Percentiles rank a stretch among this genome's conserved stretches.
These are phyloP conservation scores for Sphyrna mokarran DNA, from an alignment of 2,113 vertebrate species.

Conservation along the genomic window DNA sequence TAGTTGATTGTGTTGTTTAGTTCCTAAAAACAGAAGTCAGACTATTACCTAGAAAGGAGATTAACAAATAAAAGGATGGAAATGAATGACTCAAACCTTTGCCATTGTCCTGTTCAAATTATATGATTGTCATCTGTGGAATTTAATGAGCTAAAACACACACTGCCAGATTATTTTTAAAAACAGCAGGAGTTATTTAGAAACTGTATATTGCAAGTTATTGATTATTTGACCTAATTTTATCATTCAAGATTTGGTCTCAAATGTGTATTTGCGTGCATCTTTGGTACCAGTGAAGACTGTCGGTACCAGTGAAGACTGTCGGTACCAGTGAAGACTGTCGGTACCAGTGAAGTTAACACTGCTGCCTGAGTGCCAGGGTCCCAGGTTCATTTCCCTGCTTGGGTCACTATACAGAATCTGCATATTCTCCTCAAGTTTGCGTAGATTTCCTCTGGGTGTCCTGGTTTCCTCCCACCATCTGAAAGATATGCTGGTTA, in stretches of 20 bases:
- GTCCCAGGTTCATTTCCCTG: too few species aligned
- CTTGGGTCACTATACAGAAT: too few species aligned
- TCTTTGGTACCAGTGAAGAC: neutral
- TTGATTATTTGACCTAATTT: neutral
- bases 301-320: too few species aligned
- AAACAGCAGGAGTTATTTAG: neutral
- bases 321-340: too few species aligned
- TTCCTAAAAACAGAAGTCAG: neutral
- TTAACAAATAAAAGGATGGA: neutral
- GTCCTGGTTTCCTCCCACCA: too few species aligned
- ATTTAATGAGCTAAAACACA: neutral
- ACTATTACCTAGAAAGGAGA: neutral
- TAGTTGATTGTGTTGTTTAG: neutral
- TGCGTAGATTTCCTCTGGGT: too few species aligned
- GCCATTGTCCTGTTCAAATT: neutral
- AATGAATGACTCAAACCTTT: neutral
- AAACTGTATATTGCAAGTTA: neutral
- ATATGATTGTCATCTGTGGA: neutral
- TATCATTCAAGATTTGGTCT: neutral
- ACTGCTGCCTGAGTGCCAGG: too few species aligned
- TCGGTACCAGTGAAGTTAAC: too few species aligned
- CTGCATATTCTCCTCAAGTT: too few species aligned
- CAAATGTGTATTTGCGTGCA: neutral
- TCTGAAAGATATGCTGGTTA: too few species aligned
- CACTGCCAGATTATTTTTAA: neutral